Base-by-base conservation (phyloP, 2,888 invertebrate genomes). In the Catotricha subobsoleta region DNA sequence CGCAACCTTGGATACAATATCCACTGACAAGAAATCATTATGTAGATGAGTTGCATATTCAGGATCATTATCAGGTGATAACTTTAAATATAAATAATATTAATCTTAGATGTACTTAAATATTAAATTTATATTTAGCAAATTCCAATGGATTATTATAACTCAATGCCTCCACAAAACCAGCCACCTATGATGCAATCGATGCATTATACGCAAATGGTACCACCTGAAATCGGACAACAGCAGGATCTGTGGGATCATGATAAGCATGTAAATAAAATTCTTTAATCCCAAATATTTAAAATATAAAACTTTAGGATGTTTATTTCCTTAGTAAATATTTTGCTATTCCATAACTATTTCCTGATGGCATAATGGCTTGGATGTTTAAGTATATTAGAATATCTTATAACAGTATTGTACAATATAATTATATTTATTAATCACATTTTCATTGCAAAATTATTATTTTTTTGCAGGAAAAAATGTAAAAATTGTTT, bases 221-320 rank as follows among this genome's bases (percentile, higher is more conserved):
- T 30, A 21, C 40, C 30, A 23, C 31, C 23, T 8, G 40, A 40
- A 33, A 40, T 40, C 31, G 40, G 40, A 9, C 40, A 33, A 16
- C 33, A 40, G 13, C 30, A 29, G 16, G 62, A 62, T 48, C 50
- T 52, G 43, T 62, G 62, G 62, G 62, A 62, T 49, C 62, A 60
- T 46, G 62, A 62, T 41, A 62, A 62, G 44, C 61, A 60, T 49
- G 62, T 62, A 50, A 56, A 57, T 52, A 39, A 16, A n/a, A n/a
- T n/a, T n/a, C n/a, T n/a, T n/a, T n/a, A n/a, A n/a, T n/a, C n/a
- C n/a, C n/a, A n/a, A n/a, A n/a, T n/a, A n/a, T n/a, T n/a, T n/a
- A n/a, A n/a, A n/a, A n/a, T n/a, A n/a, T n/a, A n/a, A n/a, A n/a
- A n/a, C n/a, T n/a, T n/a, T n/a, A n/a, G n/a, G n/a, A n/a, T n/a